These are phyloP conservation scores for Acrocephalus kingi DNA, from an alignment of 2,113 vertebrate species.

Conservation along the genomic window DNA sequence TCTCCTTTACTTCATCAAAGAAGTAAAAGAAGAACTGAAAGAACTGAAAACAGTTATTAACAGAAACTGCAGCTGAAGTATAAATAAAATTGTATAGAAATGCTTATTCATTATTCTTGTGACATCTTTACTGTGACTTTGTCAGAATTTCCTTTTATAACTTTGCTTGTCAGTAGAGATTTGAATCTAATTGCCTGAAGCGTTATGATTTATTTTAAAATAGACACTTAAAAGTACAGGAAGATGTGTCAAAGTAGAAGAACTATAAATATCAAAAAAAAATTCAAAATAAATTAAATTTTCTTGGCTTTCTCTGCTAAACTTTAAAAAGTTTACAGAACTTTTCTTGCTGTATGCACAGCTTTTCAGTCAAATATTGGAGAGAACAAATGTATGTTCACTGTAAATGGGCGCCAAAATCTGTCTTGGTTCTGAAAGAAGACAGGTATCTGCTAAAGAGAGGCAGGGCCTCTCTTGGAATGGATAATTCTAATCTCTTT, in stretches of 20 bases:
- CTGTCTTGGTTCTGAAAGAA: too few relatives aligned
- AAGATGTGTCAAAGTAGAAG: background rate
- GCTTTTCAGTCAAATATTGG: background rate
- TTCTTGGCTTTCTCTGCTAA: background rate
- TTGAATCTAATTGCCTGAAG: background rate
- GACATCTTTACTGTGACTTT: background rate
- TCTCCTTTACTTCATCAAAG: background rate
- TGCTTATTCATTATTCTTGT: background rate
- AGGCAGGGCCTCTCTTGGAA: too few relatives aligned
- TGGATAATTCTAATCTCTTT: too few relatives aligned
- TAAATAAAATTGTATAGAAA: background rate
- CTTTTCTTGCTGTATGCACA: background rate
- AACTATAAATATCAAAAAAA: background rate
- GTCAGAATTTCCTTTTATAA: background rate
- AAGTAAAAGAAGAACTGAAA: background rate
- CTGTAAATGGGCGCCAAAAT: background rate
- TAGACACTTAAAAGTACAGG: background rate
- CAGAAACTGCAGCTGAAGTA: background rate
- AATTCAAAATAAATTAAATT: background rate
- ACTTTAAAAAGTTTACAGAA: background rate
- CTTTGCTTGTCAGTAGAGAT: background rate
- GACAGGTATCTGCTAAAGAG: too few relatives aligned
- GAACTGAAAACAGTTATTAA: background rate
- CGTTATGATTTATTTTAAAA: background rate
- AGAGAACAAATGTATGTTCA: background rate